These are phyloP conservation scores for Galbula dea DNA, from an alignment of 2,113 vertebrate species.

Conservation along the genomic window DNA sequence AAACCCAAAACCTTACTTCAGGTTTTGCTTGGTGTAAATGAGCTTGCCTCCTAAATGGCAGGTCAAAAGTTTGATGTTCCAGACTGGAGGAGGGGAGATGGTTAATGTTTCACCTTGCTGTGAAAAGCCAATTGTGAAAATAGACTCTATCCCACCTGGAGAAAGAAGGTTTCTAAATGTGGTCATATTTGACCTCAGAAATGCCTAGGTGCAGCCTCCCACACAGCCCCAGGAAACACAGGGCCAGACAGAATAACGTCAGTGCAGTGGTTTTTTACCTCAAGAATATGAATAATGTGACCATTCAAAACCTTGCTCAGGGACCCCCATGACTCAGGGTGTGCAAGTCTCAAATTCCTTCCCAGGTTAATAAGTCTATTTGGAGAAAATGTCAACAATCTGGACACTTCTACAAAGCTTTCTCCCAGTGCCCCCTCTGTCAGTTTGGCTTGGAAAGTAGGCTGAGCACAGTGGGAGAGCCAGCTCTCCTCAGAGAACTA, in stretches of 20 bases:
- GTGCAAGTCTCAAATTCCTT: neutral
- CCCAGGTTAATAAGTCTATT: neutral
- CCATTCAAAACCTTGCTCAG: neutral
- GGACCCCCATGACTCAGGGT: neutral
- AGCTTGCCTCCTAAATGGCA: neutral
- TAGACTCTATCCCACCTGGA: slow-evolving; percentile 3
- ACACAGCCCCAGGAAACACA: neutral
- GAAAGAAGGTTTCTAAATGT: neutral
- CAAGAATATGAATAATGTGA: neutral
- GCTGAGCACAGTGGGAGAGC: neutral
- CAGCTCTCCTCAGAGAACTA: neutral
- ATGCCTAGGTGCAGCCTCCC: neutral
- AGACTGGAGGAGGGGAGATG: neutral
- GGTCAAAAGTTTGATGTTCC: neutral
- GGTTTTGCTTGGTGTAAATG: neutral
- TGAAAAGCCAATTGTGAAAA: slow-evolving; percentile 58
- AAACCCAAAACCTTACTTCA: neutral
- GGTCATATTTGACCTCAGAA: neutral
- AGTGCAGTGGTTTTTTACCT: neutral
- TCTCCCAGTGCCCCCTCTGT: neutral
- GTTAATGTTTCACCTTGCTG: neutral
- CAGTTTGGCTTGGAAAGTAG: neutral
- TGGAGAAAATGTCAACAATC: neutral
- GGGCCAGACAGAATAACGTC: neutral
- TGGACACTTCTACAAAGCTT: neutral